These are phyloP conservation scores for Pegea sp. DNA, from an alignment of 23 tunicate species.

Conservation along the genomic window DNA sequence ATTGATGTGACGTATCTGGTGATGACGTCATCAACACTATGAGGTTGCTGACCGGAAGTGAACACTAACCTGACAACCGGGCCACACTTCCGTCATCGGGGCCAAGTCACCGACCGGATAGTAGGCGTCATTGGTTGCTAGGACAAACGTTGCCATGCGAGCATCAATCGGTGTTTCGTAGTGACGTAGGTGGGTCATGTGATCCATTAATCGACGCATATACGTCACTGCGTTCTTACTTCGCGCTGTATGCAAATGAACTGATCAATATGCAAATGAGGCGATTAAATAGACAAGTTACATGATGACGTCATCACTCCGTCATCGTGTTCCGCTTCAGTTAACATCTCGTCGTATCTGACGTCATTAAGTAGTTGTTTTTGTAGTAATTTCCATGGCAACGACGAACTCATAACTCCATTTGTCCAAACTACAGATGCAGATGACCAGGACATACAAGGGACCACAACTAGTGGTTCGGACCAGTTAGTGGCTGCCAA, in stretches of 20 bases:
- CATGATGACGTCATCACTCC: neutral
- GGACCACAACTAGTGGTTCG: conserved; percentile 50
- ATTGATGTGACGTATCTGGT: too few species aligned
- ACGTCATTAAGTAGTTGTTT: conserved; percentile 22
- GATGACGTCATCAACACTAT: too few species aligned
- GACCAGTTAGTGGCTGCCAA: conserved; percentile 87
- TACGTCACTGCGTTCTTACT: conserved; percentile 25
- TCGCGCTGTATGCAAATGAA: conserved; percentile 1
- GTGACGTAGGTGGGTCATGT: conserved; percentile 69
- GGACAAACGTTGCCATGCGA: conserved; percentile 42
- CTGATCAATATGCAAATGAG: neutral
- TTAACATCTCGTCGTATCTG: conserved; percentile 8
- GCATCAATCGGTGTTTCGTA: conserved; percentile 47
- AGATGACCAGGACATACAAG: conserved; percentile 95
- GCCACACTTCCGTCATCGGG: conserved; percentile 69
- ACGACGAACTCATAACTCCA: conserved; percentile 59
- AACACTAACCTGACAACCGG: conserved; percentile 59
- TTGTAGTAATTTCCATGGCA: conserved; percentile 74
- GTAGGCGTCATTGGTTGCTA: conserved; percentile 72
- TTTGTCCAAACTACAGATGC: conserved; percentile 88
- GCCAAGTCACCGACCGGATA: conserved; percentile 27
- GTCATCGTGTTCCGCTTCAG: neutral
- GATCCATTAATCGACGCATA: conserved; percentile 84
- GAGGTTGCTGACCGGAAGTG: too few species aligned
- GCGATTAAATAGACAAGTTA: neutral